These are phyloP conservation scores for Pachyseris speciosa DNA, from an alignment of 64 coral and sea anemone genomes.

Conservation along the genomic window DNA sequence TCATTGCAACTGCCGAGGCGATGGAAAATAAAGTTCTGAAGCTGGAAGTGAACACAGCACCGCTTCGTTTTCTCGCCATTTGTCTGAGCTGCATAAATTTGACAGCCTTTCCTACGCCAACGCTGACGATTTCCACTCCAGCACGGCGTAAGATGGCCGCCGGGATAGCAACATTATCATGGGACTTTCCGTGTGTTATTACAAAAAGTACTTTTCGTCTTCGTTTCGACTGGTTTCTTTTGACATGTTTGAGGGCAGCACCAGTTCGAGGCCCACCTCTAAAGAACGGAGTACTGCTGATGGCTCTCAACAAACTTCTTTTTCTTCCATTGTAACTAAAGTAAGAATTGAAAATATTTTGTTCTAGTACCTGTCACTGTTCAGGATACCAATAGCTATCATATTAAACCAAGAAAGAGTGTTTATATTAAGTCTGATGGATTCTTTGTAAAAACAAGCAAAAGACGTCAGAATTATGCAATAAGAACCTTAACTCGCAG, in stretches of 20 bases:
- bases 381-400: no score
- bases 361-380: no score
- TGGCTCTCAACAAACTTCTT: slow-evolving; percentile 39
- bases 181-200: slow-evolving; percentile 51
- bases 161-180: slow-evolving; percentile 22
- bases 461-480: no score
- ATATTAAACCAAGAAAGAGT: no score
- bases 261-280: slow-evolving; percentile 38
- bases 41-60: slow-evolving; percentile 32
- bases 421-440: no score
- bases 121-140: slow-evolving; percentile 21
- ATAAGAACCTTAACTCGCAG: no score
- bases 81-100: background rate
- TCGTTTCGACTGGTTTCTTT: background rate
- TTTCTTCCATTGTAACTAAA: slow-evolving; percentile 24
- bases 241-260: slow-evolving; percentile 21
- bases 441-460: no score
- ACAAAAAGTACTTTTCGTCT: slow-evolving; percentile 52
- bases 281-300: slow-evolving; percentile 40
- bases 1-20: background rate
- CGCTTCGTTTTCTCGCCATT: slow-evolving; percentile 43
- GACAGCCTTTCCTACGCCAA: slow-evolving; percentile 25
- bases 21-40: slow-evolving; percentile 43
- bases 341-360: background rate
- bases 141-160: background rate